phyloP scores from a whole-genome alignment of 2,888 invertebrate genomes.

The Heliconius sara region DNA sequence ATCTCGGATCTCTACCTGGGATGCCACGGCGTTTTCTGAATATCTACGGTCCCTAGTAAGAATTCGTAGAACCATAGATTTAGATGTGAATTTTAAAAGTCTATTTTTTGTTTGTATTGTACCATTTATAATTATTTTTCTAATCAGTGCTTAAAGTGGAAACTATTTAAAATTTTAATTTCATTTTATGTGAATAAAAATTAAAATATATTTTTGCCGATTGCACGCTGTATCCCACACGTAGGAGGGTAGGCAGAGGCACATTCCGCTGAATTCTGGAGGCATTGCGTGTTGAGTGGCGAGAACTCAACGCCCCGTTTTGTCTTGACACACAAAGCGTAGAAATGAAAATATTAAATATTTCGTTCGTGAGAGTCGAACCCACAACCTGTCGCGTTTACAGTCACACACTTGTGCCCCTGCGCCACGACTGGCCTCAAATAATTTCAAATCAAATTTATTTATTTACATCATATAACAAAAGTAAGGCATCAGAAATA shows the following conservation, averaged over 20 bases:
- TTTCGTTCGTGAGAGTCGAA: no score
- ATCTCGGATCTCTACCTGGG: constrained; percentile 67
- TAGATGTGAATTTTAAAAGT: no score
- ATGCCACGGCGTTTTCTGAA: not conserved
- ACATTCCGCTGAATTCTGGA: no score
- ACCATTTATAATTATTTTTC: not conserved
- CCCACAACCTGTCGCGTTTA: no score
- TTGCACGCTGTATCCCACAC: no score
- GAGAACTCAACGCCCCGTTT: no score
- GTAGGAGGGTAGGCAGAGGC: no score
- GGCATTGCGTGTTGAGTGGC: no score
- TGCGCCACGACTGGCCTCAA: no score
- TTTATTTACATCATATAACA: not conserved
- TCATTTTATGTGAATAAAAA: not conserved
- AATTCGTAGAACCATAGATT: not conserved
- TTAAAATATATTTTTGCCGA: not conserved
- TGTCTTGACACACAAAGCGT: no score
- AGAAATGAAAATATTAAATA: no score
- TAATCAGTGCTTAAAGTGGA: not conserved
- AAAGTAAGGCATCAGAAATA: not conserved
- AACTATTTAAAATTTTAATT: not conserved
- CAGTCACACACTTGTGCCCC: no score
- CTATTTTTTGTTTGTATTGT: not conserved
- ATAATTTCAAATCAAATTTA: not conserved
- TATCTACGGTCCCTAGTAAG: constrained; percentile 10